A percentile compares a stretch with the other conserved stretches of the same genome.
Evolutionary conservation across 2,113 vertebrate genomes (phyloP).

Genomic region (Mastomys coucha): DNA sequence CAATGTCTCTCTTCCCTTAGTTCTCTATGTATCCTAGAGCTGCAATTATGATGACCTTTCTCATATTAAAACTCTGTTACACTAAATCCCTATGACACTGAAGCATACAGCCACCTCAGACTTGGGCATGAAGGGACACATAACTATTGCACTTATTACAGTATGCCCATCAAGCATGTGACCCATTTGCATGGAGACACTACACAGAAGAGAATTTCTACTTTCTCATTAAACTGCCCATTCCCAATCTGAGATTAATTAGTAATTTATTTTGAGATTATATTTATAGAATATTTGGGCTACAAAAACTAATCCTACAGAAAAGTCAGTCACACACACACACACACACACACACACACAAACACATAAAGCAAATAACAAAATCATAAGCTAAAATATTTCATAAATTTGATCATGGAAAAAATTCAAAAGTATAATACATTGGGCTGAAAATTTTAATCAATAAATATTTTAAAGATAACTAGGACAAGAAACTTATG

Average conservation of each 20-base stretch:
- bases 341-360: neutral
- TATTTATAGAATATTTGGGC: neutral
- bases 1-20: accelerated
- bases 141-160: neutral
- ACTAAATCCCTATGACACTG: too few species aligned
- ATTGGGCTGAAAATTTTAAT: neutral
- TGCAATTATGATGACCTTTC: accelerated
- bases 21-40: accelerated
- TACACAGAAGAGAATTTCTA: neutral
- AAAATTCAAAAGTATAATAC: neutral
- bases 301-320: neutral
- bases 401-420: neutral
- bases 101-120: neutral
- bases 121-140: too few species aligned
- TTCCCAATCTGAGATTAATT: neutral
- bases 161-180: accelerated
- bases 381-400: neutral
- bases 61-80: neutral
- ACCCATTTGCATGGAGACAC: accelerated
- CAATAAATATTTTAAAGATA: slow-evolving; percentile 38
- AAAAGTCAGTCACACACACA: neutral
- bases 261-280: neutral
- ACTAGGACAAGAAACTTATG: neutral
- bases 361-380: neutral
- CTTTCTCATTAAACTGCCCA: neutral